These are phyloP conservation scores for Pomacea canaliculata DNA, from an alignment of 2,888 invertebrate genomes.

Conservation along the genomic window DNA sequence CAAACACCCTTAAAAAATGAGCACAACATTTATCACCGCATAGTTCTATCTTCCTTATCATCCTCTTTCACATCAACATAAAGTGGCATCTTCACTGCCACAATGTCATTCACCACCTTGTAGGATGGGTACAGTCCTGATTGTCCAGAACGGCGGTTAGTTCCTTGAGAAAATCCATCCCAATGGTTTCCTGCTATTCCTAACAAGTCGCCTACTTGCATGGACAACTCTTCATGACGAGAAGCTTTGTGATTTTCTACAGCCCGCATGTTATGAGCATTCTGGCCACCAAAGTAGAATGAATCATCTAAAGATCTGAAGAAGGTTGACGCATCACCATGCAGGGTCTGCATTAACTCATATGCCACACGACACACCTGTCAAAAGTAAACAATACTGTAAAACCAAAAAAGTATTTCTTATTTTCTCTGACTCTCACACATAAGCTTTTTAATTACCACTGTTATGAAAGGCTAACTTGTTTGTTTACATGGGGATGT, in stretches of 20 bases:
- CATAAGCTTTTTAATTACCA: too few species aligned
- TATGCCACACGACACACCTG: conserved; percentile 97
- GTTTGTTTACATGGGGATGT: too few species aligned
- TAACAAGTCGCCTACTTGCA: conserved; percentile 83
- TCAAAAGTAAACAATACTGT: too few species aligned
- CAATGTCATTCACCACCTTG: conserved; percentile 81
- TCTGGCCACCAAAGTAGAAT: conserved; percentile 98
- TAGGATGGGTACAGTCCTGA: conserved; percentile 72
- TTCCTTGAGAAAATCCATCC: conserved; percentile 95
- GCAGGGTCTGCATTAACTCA: conserved; percentile 90
- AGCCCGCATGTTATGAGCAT: conserved; percentile 85
- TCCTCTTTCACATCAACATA: conserved; percentile 47
- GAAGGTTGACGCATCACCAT: conserved; percentile 76
- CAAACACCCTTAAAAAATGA: too few species aligned
- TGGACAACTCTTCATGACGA: conserved; percentile 75
- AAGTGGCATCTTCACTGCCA: conserved; percentile 77
- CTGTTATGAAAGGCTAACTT: too few species aligned
- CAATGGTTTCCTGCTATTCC: conserved; percentile 97
- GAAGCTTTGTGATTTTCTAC: conserved; percentile 77
- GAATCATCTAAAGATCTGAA: conserved; percentile 97
- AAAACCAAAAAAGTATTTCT: too few species aligned
- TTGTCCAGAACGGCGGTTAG: conserved; percentile 85
- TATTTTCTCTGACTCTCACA: too few species aligned
- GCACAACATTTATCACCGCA: too few species aligned
- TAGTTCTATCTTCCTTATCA: background rate